Evolutionary conservation across 2,797 vertebrate genomes (phyloP).

Genomic region (Lepidocolaptes lacrymiger): DNA sequence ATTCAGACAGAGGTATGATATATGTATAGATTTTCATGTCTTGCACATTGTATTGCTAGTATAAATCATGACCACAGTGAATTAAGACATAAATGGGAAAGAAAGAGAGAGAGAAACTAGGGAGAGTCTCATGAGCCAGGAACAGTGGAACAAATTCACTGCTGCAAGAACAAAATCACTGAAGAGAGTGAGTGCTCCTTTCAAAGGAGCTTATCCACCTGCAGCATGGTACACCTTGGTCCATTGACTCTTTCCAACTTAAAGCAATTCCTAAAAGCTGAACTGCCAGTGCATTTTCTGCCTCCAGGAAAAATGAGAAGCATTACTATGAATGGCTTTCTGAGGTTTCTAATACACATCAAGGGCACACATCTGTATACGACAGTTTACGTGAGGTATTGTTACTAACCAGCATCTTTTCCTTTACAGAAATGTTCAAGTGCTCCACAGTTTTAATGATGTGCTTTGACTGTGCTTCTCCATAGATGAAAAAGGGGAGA

Average conservation of each 20-base stretch:
- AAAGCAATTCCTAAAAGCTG: not conserved
- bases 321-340: not conserved
- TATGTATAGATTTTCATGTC: conserved; percentile 57
- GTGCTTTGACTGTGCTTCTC: not conserved
- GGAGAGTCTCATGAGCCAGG: not conserved
- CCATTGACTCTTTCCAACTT: not conserved
- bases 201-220: conserved; percentile 18
- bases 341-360: not conserved
- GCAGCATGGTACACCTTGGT: not conserved
- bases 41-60: conserved; percentile 27
- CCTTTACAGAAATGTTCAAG: not conserved
- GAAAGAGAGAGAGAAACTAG: not conserved
- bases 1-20: conserved; percentile 15
- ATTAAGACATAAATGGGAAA: conserved; percentile 52
- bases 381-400: not conserved
- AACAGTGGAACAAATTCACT: conserved; percentile 12
- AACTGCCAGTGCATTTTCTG: not conserved
- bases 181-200: not conserved
- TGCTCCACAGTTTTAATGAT: not conserved
- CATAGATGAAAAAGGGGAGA: not conserved
- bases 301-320: not conserved
- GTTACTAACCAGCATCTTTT: not conserved
- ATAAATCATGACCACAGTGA: conserved; percentile 53
- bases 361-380: not conserved
- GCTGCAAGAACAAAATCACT: conserved; percentile 8